Evolutionary conservation across 1,140 invertebrate genomes (phyloP), one percentile per base, ranked within the genome.

Genomic region (Anoplophora glabripennis): DNA sequence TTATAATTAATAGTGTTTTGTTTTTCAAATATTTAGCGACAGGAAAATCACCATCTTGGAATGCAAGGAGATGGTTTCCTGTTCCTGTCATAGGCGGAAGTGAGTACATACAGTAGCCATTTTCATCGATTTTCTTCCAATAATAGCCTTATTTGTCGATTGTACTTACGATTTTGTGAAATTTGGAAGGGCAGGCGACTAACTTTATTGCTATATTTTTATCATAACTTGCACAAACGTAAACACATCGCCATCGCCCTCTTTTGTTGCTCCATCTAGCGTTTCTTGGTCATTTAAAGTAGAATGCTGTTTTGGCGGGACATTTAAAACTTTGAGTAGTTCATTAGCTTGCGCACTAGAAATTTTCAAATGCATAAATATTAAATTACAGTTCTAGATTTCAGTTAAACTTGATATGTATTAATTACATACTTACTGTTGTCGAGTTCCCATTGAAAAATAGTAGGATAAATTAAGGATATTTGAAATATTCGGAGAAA

Each of bases 1-100:
- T 65, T 59, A 59, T 49, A 51, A 38, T 36, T 14, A 18, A 34
- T 53, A 61, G 53, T 57, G 21, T 58, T 46, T 45, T 47, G n/a
- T 42, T 65, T 68, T 64, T 63, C 11, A 53, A 59, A 56, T 54
- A 53, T 56, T 64, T 58, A 34, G 49, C 51, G 57, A 67, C 62
- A 64, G 64, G 64, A 65, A 65, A 63, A 70, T 54, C 70, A 66
- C 70, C 69, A 73, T 73, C 57, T 71, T 74, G 65, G 51, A 64
- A 38, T 36, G 18, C 37, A 37, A 42, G 35, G 57, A 60, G 65
- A 45, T 34, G 18, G 64, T 71, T 76, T 76, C 74, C 74, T 75
- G 70, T 75, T 75, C 74, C 74, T 76, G 74, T 75, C 63, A 46
- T 49, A 63, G 59, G 62, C 73, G 73, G 73, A 75, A 75, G 70